phyloP scores from a whole-genome alignment of 2,113 vertebrate genomes.

The Platichthys stellatus region DNA sequence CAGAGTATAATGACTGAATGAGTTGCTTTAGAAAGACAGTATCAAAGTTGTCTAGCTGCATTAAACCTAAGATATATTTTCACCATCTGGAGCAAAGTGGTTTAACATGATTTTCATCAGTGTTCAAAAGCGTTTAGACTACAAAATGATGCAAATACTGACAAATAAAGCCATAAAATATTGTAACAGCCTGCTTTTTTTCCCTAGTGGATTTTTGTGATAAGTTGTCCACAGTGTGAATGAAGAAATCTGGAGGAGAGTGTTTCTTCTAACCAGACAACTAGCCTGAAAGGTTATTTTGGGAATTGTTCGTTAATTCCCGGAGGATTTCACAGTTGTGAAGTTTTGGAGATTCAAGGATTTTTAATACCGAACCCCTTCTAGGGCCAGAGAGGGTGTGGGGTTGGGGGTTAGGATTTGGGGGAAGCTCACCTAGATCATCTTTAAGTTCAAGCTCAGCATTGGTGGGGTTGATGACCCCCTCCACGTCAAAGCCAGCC shows the following conservation, averaged over 20 bases:
- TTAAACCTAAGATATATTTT: not conserved
- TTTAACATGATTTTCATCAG: not conserved
- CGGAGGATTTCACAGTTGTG: not conserved
- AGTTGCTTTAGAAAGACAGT: no score
- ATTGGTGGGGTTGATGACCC: conserved; percentile 99
- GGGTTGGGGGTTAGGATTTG: not conserved
- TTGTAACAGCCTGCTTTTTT: no score
- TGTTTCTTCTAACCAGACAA: not conserved
- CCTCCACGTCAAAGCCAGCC: conserved; percentile 99
- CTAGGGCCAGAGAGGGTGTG: not conserved
- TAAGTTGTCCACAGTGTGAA: conserved; percentile 25
- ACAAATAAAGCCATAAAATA: no score
- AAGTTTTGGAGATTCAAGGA: conserved; percentile 59
- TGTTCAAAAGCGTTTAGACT: not conserved
- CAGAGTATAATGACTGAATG: no score
- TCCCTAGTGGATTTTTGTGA: no score
- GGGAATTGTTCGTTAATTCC: not conserved
- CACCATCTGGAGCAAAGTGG: not conserved
- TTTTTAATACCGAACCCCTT: conserved; percentile 49
- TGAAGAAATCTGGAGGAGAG: not conserved
- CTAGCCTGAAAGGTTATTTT: not conserved
- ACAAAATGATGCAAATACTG: no score
- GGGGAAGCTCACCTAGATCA: conserved; percentile 92
- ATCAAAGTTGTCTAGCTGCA: not conserved
- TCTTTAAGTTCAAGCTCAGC: conserved; percentile 99